Evolutionary conservation across 2,888 invertebrate genomes (phyloP).

Genomic region (Lepidochrysops patricia): DNA sequence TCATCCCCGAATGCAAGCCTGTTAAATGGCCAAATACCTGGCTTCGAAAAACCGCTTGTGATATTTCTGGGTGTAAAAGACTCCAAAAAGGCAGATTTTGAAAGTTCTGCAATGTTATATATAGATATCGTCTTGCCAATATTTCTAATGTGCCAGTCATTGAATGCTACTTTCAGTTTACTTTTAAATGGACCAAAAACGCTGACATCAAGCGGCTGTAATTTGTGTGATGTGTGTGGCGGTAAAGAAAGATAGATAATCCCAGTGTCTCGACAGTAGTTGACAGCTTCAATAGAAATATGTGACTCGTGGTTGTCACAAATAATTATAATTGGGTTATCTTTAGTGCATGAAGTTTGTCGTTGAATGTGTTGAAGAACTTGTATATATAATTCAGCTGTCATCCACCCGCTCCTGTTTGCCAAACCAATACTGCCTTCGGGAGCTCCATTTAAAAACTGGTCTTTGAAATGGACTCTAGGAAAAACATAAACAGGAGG

Average conservation of each 20-base stretch:
- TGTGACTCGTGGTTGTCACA: constrained; percentile 23
- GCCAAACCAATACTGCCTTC: constrained; percentile 23
- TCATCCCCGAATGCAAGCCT: constrained; percentile 23
- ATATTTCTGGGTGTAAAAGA: constrained; percentile 36
- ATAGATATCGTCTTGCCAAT: constrained; percentile 37
- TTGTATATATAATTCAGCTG: too few species aligned
- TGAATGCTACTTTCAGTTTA: constrained; percentile 32
- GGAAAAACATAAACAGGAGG: constrained; percentile 36
- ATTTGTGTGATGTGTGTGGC: constrained; percentile 35
- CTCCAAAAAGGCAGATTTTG: constrained; percentile 30
- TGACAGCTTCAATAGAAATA: constrained; percentile 19
- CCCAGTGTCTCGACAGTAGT: constrained; percentile 20
- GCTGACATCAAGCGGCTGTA: constrained; percentile 38
- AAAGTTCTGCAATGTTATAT: constrained; percentile 33
- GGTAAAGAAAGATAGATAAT: constrained; percentile 26
- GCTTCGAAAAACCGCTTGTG: constrained; percentile 32
- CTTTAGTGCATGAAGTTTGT: constrained; percentile 21
- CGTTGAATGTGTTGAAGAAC: too few species aligned
- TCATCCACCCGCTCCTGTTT: constrained; percentile 24
- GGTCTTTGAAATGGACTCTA: constrained; percentile 26
- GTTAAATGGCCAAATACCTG: constrained; percentile 27
- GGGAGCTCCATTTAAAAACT: constrained; percentile 26
- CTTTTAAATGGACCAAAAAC: constrained; percentile 32
- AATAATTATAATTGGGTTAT: constrained; percentile 22
- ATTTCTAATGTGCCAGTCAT: constrained; percentile 34